Percentiles rank a stretch among this genome's conserved stretches.
phyloP scores from a whole-genome alignment of 2,888 invertebrate genomes.

The Catonia carolina region DNA sequence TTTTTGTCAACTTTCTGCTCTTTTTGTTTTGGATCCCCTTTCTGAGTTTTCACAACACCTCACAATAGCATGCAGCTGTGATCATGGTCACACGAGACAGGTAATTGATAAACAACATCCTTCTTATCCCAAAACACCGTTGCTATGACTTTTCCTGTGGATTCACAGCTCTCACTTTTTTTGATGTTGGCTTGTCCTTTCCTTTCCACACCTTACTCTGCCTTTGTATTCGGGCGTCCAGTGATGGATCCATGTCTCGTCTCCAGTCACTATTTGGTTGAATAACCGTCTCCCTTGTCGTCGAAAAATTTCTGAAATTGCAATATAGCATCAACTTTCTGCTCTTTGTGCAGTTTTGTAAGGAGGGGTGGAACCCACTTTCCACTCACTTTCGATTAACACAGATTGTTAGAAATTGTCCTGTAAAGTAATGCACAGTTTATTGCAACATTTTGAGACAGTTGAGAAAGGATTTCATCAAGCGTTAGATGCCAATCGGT shows the following conservation, averaged over 20 bases:
- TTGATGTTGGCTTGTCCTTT: conserved; percentile 14
- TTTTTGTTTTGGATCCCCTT: too few species aligned
- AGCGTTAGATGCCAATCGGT: conserved; percentile 9
- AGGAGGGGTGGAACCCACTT: conserved; percentile 25
- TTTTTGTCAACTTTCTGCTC: too few species aligned
- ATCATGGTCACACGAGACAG: conserved; percentile 22
- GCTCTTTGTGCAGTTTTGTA: conserved; percentile 21
- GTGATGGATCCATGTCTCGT: conserved; percentile 29
- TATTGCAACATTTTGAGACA: conserved; percentile 3
- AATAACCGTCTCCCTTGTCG: conserved; percentile 20
- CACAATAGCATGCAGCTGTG: conserved; percentile 22
- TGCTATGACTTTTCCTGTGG: conserved; percentile 14
- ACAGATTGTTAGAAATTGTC: conserved; percentile 19
- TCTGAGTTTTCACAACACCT: conserved; percentile 14
- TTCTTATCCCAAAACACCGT: conserved; percentile 27
- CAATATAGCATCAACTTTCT: conserved; percentile 15
- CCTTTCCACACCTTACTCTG: conserved; percentile 23
- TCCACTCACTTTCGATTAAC: conserved; percentile 22
- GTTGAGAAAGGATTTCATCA: conserved; percentile 8
- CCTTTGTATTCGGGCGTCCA: conserved; percentile 24
- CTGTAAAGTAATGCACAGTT: conserved; percentile 14
- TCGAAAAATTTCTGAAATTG: conserved; percentile 12
- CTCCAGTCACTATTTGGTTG: conserved; percentile 22
- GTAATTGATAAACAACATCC: conserved; percentile 25
- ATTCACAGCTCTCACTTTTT: conserved; percentile 11